A percentile compares a stretch with the other conserved stretches of the same genome.
These are phyloP conservation scores for Margarornis squamiger DNA, from an alignment of 2,797 vertebrate genomes.

Conservation along the genomic window DNA sequence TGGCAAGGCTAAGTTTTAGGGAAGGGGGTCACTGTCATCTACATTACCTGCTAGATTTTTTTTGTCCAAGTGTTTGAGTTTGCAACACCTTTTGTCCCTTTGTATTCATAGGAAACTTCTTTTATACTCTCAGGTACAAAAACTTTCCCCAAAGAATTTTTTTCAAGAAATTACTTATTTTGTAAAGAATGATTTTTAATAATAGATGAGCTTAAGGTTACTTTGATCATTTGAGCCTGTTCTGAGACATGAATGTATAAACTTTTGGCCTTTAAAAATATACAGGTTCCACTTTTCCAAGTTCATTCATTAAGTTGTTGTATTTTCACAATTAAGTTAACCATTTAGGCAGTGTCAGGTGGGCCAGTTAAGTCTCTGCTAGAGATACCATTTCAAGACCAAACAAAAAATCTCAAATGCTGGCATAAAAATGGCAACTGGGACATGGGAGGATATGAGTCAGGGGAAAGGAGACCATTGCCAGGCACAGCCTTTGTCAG, in stretches of 20 bases:
- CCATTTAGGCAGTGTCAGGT: neutral
- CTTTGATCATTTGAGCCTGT: neutral
- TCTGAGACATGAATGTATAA: neutral
- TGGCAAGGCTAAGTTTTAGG: neutral
- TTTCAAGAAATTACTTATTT: neutral
- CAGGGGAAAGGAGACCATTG: neutral
- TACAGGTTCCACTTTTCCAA: neutral
- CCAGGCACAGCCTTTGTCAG: neutral
- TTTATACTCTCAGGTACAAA: neutral
- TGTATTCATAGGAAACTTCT: neutral
- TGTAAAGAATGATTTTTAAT: neutral
- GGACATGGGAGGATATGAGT: neutral
- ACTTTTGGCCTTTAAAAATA: neutral
- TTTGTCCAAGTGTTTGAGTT: neutral
- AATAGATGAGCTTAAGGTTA: neutral
- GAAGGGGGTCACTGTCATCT: neutral
- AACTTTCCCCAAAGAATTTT: neutral
- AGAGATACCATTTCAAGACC: neutral
- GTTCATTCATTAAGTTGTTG: rapidly evolving
- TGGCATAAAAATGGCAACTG: neutral
- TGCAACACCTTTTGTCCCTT: neutral
- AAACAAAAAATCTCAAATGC: neutral
- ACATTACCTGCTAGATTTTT: neutral
- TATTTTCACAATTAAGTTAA: neutral
- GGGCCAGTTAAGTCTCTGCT: neutral